A percentile compares a stretch with the other conserved stretches of the same genome.
Evolutionary conservation across 2,888 invertebrate species (phyloP).

Genomic region (Clostera curtula): DNA sequence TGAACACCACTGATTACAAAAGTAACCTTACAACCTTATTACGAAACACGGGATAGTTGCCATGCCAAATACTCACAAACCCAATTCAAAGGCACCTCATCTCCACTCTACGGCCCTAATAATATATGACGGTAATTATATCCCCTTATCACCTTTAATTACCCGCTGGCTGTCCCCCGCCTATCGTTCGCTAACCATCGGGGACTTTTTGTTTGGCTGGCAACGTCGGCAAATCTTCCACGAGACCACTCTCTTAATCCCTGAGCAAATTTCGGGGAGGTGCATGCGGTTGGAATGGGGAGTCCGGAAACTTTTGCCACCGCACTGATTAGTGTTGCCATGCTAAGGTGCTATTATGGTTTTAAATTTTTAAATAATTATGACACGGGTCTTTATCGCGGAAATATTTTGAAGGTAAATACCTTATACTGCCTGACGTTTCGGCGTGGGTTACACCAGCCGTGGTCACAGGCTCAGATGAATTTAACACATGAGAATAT

Average conservation of each 20-base stretch:
- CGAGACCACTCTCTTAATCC: conserved; percentile 31
- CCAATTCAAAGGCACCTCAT: too few relatives aligned
- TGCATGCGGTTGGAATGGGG: conserved; percentile 16
- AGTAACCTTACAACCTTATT: too few relatives aligned
- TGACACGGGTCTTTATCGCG: too few relatives aligned
- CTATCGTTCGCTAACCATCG: conserved; percentile 21
- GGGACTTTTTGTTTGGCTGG: conserved; percentile 25
- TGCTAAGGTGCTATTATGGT: conserved; percentile 13
- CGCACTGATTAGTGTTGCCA: conserved; percentile 23
- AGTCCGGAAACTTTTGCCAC: conserved; percentile 27
- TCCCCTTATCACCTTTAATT: conserved; percentile 17
- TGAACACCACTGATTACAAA: too few relatives aligned
- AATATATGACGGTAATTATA: conserved; percentile 1
- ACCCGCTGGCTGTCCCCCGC: conserved; percentile 8
- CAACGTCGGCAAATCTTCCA: conserved; percentile 28
- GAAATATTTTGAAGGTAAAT: too few relatives aligned
- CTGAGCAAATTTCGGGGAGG: conserved; percentile 15
- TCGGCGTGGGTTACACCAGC: too few relatives aligned
- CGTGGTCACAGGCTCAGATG: too few relatives aligned
- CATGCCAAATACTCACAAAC: too few relatives aligned
- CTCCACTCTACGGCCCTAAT: too few relatives aligned
- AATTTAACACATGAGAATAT: too few relatives aligned
- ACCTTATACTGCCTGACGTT: too few relatives aligned
- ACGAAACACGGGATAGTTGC: too few relatives aligned
- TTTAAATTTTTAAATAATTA: background rate